Percentiles rank a stretch among this genome's conserved stretches.
These are phyloP conservation scores for Dinothrombium tinctorium DNA, from an alignment of 1,140 invertebrate genomes.

Conservation along the genomic window DNA sequence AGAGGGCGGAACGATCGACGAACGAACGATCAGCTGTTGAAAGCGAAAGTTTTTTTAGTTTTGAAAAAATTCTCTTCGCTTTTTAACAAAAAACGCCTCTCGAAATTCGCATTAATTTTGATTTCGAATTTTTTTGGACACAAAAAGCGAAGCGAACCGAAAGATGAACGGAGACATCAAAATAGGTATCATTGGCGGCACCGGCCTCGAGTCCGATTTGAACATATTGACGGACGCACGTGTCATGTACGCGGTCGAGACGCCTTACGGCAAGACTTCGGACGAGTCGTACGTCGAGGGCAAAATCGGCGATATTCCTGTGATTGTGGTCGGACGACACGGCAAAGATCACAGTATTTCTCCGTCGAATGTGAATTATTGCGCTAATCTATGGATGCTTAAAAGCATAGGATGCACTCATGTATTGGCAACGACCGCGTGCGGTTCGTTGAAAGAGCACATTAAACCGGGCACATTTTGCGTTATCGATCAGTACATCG, in stretches of 20 bases:
- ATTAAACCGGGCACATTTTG: conserved; percentile 70
- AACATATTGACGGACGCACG: conserved; percentile 43
- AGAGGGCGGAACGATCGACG: too few relatives aligned
- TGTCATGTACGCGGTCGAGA: conserved; percentile 34
- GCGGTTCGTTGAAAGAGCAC: conserved; percentile 68
- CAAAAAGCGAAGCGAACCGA: too few relatives aligned
- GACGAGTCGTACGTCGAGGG: conserved; percentile 56
- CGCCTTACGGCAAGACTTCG: conserved; percentile 44
- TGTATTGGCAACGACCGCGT: conserved; percentile 68
- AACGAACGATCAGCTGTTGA: too few relatives aligned
- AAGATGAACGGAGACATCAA: too few relatives aligned
- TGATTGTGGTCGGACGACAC: conserved; percentile 35
- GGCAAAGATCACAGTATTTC: conserved; percentile 54
- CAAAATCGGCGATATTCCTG: conserved; percentile 34
- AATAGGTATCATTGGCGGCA: conserved; percentile 88
- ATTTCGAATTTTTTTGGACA: too few relatives aligned
- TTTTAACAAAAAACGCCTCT: too few relatives aligned
- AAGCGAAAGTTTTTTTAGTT: too few relatives aligned
- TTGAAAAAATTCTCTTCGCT: too few relatives aligned
- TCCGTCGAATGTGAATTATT: conserved; percentile 71
- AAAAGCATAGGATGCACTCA: conserved; percentile 69
- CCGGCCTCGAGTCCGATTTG: conserved; percentile 56
- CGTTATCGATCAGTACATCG: conserved; percentile 77
- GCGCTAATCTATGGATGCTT: conserved; percentile 87
- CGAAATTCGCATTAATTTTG: too few relatives aligned